Conservation (phyloP, 2,888 invertebrate species). For the Megamerina dolium region DNA sequence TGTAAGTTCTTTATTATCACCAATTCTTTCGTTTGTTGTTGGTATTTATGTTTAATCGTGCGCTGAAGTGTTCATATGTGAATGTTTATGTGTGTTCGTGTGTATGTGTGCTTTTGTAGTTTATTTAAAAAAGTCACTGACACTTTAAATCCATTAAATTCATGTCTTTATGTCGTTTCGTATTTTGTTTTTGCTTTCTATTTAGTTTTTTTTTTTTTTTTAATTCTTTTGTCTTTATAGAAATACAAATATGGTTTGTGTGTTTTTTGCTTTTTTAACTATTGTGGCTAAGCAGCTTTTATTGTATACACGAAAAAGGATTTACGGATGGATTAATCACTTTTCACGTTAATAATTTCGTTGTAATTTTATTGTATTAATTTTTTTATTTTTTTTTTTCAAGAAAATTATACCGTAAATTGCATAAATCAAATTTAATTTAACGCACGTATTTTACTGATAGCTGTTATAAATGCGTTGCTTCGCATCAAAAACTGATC, state of each 20-base stretch:
- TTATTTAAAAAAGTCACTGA: constrained; percentile 39
- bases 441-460: constrained; percentile 1
- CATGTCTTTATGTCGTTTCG: constrained; percentile 12
- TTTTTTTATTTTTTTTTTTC: constrained; percentile 2
- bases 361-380: constrained; percentile 1
- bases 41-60: no score
- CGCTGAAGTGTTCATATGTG: no score
- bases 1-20: constrained; percentile 39
- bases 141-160: constrained; percentile 37
- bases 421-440: not conserved
- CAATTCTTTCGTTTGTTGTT: constrained; percentile 16
- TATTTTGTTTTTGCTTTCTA: constrained; percentile 10
- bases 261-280: no score
- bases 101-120: constrained; percentile 8
- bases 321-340: no score
- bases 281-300: no score
- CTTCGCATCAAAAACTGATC: constrained; percentile 26
- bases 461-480: constrained; percentile 3
- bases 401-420: not conserved
- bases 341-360: no score
- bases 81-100: constrained; percentile 1
- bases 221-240: constrained; percentile 2
- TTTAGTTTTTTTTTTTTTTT: constrained; percentile 6
- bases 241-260: no score
- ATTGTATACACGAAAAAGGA: no score